phyloP scores from a whole-genome alignment of 2,113 vertebrate species.

The Salvelinus fontinalis region DNA sequence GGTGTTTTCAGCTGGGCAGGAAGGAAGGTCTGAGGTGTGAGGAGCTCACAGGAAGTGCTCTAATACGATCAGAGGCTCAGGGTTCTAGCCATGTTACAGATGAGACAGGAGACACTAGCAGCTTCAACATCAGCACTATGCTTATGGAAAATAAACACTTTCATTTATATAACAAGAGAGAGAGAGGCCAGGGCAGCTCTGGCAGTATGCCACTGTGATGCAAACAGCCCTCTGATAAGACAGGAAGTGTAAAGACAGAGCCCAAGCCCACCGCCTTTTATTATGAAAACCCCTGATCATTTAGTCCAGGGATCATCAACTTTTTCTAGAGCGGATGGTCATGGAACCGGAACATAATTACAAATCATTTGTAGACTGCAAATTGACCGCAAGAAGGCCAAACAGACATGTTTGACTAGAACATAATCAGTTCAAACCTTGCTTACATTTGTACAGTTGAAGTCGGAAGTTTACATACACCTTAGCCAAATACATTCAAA shows the following conservation, averaged over 20 bases:
- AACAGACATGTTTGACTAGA: too few relatives aligned
- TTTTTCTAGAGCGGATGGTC: too few relatives aligned
- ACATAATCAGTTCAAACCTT: too few relatives aligned
- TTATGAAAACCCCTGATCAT: constrained; percentile 25
- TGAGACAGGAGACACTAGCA: neutral
- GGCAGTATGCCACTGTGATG: neutral
- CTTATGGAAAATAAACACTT: neutral
- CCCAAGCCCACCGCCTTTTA: constrained; percentile 24
- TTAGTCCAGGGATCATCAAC: neutral
- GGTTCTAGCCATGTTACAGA: constrained; percentile 7
- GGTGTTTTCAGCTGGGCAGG: constrained; percentile 28
- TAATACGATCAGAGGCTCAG: constrained; percentile 19
- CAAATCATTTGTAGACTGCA: too few relatives aligned
- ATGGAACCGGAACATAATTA: too few relatives aligned
- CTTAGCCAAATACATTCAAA: too few relatives aligned
- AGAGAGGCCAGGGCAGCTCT: neutral
- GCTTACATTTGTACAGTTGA: too few relatives aligned
- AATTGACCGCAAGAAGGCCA: too few relatives aligned
- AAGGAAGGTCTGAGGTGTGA: constrained; percentile 22
- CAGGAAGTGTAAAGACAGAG: constrained; percentile 26
- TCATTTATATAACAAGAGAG: neutral
- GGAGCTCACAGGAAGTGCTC: constrained; percentile 25
- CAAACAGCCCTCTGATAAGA: constrained; percentile 22
- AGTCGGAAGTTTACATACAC: too few relatives aligned
- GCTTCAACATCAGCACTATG: neutral